Evolutionary conservation across 2,797 vertebrate genomes (phyloP).

Genomic region (Argentina silus): DNA sequence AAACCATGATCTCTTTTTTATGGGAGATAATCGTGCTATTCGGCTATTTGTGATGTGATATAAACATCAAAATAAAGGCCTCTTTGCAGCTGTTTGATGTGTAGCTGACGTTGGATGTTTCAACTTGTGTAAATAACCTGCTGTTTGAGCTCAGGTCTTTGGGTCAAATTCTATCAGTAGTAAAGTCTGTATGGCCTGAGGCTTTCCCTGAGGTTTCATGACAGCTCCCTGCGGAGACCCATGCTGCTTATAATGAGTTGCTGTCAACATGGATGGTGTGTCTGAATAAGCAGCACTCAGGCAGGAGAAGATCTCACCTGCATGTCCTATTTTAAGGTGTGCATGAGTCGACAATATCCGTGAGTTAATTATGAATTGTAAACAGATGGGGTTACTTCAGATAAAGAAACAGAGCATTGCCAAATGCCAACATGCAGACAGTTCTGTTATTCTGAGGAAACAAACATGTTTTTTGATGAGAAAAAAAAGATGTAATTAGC

Average conservation of each 20-base stretch:
- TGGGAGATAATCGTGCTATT: background rate
- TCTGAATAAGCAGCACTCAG: background rate
- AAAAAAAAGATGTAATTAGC: no score
- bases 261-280: background rate
- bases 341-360: background rate
- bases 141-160: background rate
- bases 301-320: background rate
- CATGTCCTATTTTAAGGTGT: background rate
- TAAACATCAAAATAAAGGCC: background rate
- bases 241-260: background rate
- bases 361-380: background rate
- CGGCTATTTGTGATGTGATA: background rate
- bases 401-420: background rate
- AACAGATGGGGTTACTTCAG: background rate
- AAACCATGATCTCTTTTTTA: background rate
- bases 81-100: background rate
- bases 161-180: background rate
- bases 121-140: background rate
- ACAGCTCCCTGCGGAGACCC: background rate
- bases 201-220: background rate
- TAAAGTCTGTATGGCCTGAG: background rate
- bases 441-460: no score
- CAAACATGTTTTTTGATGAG: no score
- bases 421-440: background rate
- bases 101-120: background rate